Percentiles rank a stretch among this genome's conserved stretches.
These are phyloP conservation scores for Oxyruncus cristatus DNA, from an alignment of 2,113 vertebrate genomes.

Conservation along the genomic window DNA sequence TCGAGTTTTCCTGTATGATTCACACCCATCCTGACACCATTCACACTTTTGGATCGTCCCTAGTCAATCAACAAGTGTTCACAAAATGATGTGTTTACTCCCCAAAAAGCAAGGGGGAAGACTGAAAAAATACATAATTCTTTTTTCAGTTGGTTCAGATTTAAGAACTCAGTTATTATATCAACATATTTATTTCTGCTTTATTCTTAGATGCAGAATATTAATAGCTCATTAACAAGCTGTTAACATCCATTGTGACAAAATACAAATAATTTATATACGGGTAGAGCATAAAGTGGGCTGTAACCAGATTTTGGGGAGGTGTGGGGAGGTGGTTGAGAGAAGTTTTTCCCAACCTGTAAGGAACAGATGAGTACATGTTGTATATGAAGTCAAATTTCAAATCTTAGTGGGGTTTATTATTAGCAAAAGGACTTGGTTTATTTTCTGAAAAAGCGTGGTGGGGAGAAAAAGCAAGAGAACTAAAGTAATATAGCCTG, in stretches of 20 bases:
- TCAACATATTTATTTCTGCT: background rate
- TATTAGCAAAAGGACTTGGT: slow-evolving; percentile 7
- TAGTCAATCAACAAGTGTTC: background rate
- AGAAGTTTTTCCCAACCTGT: slow-evolving; percentile 1
- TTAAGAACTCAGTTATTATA: background rate
- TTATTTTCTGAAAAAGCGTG: background rate
- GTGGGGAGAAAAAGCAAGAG: background rate
- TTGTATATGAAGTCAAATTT: background rate
- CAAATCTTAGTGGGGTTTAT: background rate
- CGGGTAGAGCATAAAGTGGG: background rate
- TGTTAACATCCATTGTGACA: background rate
- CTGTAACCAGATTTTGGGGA: slow-evolving; percentile 28
- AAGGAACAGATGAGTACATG: slow-evolving; percentile 1
- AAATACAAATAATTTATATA: background rate
- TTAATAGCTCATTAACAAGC: background rate
- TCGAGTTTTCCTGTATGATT: background rate
- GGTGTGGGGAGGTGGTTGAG: background rate
- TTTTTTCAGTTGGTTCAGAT: background rate
- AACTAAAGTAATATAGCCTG: background rate
- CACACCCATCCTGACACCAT: background rate
- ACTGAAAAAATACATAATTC: background rate
- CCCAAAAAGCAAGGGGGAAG: background rate
- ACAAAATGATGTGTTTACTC: background rate
- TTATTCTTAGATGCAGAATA: background rate
- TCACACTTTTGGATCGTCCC: accelerated